Base-by-base conservation (phyloP, 1,140 invertebrate genomes). In the Drosophila bipectinata region DNA sequence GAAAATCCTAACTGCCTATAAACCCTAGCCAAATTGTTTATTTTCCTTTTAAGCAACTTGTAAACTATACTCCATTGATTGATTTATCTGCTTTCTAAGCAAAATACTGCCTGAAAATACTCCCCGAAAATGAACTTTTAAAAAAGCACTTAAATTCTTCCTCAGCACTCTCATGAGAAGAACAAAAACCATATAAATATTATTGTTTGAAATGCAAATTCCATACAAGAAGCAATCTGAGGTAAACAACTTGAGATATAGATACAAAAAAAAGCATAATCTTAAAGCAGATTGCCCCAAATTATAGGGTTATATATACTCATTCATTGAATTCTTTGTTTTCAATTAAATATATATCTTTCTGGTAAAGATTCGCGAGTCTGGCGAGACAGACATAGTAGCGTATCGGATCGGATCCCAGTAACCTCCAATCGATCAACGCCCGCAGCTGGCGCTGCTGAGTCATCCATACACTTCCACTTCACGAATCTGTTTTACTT, bases 391-490 rank as follows among this genome's bases (percentile, higher is more conserved):
- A 64, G 48, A 37, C 26, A 26, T 54, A 32, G 49, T 21, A 21
- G 21, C 21, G 21, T 21, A 34, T 39, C 47, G 63, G 57, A 62
- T 41, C 4, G 30, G 24, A 68, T 69, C 63, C 28, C 18, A 49
- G 63, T 69, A 48, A 48, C 63, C 63, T 48, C 48, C 59, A 21
- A 64, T 68, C 34, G 64, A 68, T 51, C 60, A 68, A 53, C 59
- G 37, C 39, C 60, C 41, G 39, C 66, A 68, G 63, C 63, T 57
- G 63, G 10, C 10, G 30, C 7, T 53, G 66, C 66, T 69, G 66
- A 69, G 66, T 69, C 66, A 69, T 55, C 28, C 51, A 28, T 52
- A 26, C 34, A 44, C 59, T 54, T 28, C 61, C 44, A 49, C 54
- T 47, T 21, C 32, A 24, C 51, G 68, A 69, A 68, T 69, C 66